phyloP scores from a whole-genome alignment of 1,140 invertebrate species.

The Hypsibius dujardini region DNA sequence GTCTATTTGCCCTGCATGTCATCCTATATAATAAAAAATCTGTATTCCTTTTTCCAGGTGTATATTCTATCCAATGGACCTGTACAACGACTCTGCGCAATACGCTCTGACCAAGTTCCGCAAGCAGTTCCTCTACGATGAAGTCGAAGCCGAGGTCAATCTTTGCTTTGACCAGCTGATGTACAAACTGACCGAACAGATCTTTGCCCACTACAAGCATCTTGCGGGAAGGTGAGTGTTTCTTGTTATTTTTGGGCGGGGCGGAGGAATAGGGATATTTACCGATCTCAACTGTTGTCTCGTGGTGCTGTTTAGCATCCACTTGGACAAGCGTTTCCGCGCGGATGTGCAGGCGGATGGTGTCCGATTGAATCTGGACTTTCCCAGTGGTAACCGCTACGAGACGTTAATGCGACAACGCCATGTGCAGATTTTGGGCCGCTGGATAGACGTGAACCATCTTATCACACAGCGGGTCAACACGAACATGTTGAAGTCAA shows the following conservation, averaged over 20 bases:
- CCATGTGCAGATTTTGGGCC: conserved; percentile 82
- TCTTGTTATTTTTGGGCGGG: background rate
- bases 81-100: conserved; percentile 95
- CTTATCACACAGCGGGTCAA: conserved; percentile 90
- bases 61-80: conserved; percentile 86
- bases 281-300: conserved; percentile 19
- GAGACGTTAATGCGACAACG: conserved; percentile 85
- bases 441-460: conserved; percentile 90
- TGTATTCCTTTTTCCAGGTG: conserved; percentile 58
- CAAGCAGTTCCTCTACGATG: conserved; percentile 97
- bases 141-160: conserved; percentile 96
- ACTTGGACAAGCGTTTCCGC: conserved; percentile 87
- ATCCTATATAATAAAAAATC: no score
- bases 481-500: conserved; percentile 77
- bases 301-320: conserved; percentile 47
- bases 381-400: conserved; percentile 76
- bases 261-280: conserved; percentile 14
- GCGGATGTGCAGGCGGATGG: conserved; percentile 42
- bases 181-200: conserved; percentile 92
- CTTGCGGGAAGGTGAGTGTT: conserved; percentile 57
- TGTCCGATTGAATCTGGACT: conserved; percentile 49
- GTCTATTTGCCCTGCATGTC: no score
- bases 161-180: conserved; percentile 99
- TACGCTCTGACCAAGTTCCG: conserved; percentile 90
- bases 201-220: conserved; percentile 96